Conservation (phyloP, 2,113 vertebrate species). For the Mirounga angustirostris region DNA sequence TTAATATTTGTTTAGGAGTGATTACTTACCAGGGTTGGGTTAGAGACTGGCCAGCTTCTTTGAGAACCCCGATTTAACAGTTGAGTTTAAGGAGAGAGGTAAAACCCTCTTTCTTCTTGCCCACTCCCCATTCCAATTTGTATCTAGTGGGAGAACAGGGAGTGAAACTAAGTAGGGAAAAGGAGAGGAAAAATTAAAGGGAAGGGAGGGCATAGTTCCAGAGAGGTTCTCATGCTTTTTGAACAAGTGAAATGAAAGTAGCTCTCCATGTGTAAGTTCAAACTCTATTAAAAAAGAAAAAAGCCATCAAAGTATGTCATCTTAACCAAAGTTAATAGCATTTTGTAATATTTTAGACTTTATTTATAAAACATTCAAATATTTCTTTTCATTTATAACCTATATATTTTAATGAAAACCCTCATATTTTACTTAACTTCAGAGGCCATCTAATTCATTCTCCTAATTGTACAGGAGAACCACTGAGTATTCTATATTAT, state of each 20-base stretch:
- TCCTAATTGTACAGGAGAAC: background rate
- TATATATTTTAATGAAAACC: slow-evolving; percentile 36
- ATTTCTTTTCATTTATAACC: slow-evolving; percentile 17
- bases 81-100: background rate
- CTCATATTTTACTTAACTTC: slow-evolving; percentile 15
- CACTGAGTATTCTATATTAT: background rate
- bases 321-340: background rate
- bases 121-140: background rate
- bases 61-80: background rate
- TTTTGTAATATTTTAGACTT: slow-evolving; percentile 50
- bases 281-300: background rate
- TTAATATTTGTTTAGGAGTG: slow-evolving; percentile 48
- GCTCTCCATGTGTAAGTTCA: background rate
- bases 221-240: background rate
- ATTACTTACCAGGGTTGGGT: background rate
- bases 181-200: background rate
- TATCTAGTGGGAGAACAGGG: background rate
- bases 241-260: background rate
- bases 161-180: background rate
- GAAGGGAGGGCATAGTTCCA: background rate
- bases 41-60: background rate
- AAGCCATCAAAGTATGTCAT: slow-evolving; percentile 40
- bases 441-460: slow-evolving; percentile 51
- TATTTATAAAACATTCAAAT: background rate
- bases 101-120: background rate